Conservation (phyloP, 1,140 invertebrate genomes). For the Drosophila tani region DNA sequence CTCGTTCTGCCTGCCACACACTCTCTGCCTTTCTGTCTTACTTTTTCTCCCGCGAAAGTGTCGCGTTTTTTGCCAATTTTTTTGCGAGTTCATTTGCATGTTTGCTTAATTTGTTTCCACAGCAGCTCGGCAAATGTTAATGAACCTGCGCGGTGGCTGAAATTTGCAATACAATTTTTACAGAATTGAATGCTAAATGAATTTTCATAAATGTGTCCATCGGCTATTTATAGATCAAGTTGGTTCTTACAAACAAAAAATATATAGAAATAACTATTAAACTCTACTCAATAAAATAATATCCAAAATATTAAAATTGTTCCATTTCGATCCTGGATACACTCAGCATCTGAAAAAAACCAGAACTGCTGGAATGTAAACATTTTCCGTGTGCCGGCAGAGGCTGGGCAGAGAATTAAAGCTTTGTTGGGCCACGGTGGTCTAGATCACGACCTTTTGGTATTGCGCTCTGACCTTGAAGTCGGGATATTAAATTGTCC, state of each 20-base stretch:
- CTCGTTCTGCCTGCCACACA: conserved; percentile 12
- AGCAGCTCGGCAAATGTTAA: conserved; percentile 72
- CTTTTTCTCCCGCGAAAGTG: conserved; percentile 33
- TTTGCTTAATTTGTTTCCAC: conserved; percentile 76
- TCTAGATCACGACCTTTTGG: too few relatives aligned
- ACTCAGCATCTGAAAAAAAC: too few relatives aligned
- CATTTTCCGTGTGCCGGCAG: too few relatives aligned
- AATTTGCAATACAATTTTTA: conserved; percentile 63
- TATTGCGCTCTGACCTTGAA: too few relatives aligned
- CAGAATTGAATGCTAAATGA: conserved; percentile 25
- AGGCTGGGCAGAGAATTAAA: too few relatives aligned
- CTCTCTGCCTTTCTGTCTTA: not conserved
- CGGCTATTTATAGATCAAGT: conserved; percentile 25
- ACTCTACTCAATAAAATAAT: not conserved
- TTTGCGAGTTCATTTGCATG: conserved; percentile 64
- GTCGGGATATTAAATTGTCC: too few relatives aligned
- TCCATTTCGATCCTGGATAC: too few relatives aligned
- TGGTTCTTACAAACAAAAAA: not conserved
- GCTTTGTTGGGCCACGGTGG: too few relatives aligned
- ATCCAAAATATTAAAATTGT: too few relatives aligned
- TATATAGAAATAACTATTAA: not conserved
- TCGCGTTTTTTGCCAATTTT: conserved; percentile 35
- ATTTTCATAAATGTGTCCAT: conserved; percentile 35
- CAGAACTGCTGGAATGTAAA: too few relatives aligned
- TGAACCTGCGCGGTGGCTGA: conserved; percentile 54